Conservation (phyloP, 2,113 vertebrate species). For the Labeo rohita region DNA sequence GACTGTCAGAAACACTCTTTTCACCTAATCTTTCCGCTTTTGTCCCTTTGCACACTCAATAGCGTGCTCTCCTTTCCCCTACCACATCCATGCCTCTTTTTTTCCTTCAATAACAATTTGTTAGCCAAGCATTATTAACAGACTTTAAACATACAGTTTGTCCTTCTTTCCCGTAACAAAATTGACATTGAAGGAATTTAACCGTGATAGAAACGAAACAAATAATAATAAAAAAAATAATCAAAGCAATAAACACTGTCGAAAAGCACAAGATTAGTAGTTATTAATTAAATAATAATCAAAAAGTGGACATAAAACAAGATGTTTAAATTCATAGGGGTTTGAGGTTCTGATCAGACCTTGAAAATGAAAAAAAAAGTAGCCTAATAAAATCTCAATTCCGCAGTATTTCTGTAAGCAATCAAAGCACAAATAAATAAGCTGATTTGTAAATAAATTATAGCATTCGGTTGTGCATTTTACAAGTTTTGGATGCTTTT, state of each 20-base stretch:
- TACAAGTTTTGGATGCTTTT: slow-evolving; percentile 2
- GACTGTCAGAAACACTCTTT: slow-evolving; percentile 63
- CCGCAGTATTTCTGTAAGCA: background rate
- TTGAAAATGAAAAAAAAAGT: background rate
- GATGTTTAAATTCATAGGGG: background rate
- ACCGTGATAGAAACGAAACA: no score
- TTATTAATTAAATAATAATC: background rate
- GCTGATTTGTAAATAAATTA: background rate
- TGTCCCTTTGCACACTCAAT: slow-evolving; percentile 54
- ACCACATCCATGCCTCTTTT: slow-evolving; percentile 46
- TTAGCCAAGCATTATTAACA: slow-evolving; percentile 49
- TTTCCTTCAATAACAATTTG: slow-evolving; percentile 46
- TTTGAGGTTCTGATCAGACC: background rate
- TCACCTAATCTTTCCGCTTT: slow-evolving; percentile 53
- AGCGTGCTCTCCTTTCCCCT: slow-evolving; percentile 45
- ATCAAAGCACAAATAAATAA: background rate
- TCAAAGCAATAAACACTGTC: no score
- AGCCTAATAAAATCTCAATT: background rate
- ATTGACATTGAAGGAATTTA: slow-evolving; percentile 30
- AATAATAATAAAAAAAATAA: no score
- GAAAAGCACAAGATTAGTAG: background rate
- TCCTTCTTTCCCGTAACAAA: slow-evolving; percentile 35
- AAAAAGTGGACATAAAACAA: background rate
- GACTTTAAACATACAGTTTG: slow-evolving; percentile 40
- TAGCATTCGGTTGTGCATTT: background rate